Base-by-base conservation (phyloP, 1,140 invertebrate species). In the Pogonomyrmex barbatus region DNA sequence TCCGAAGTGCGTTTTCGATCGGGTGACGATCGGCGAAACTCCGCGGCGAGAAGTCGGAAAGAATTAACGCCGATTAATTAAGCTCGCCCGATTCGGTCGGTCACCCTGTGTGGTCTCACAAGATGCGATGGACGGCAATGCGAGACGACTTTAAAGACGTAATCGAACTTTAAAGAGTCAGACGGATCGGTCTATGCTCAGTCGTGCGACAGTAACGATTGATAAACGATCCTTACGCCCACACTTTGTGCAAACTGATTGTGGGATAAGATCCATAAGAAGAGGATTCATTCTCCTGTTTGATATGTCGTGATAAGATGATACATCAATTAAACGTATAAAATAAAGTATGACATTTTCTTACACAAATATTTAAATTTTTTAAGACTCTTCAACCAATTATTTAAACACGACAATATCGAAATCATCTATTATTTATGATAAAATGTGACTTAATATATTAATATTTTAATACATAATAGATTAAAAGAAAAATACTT, bases 21-120 rank as follows among this genome's bases (percentile, higher is more conserved):
- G 62, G 24, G 24, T 39, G 24, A 6, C 65, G 87, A 88, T 83
- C 67, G 45, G 2, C 33, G 50, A 56, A 77, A 76, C 58, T 73
- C 50, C 14, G 50, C 52, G 36, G 3, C 42, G 39, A 56, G 33
- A 45, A 83, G 47, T 76, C 52, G 52, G 42, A 85, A 89, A 90
- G 85, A 90, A 90, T 89, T 85, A 90, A 89, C 76, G 56, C 56
- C 81, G 89, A 87, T 87, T 90, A 90, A 90, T 90, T 90, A 89
- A 90, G 50, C 47, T 81, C 81, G 71, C 70, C 79, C 58, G 79
- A 87, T 85, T 87, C 62, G 75, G 70, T 45, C 45, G 73, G 24
- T 54, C 88, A 50, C 36, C 42, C 67, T 87, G 89, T 90, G 89
- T 90, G 89, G 89, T 89, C 89, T 33, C 24, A 6, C 50, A 54